These are phyloP conservation scores for Xerus inauris DNA, from an alignment of 2,113 vertebrate genomes.

Conservation along the genomic window DNA sequence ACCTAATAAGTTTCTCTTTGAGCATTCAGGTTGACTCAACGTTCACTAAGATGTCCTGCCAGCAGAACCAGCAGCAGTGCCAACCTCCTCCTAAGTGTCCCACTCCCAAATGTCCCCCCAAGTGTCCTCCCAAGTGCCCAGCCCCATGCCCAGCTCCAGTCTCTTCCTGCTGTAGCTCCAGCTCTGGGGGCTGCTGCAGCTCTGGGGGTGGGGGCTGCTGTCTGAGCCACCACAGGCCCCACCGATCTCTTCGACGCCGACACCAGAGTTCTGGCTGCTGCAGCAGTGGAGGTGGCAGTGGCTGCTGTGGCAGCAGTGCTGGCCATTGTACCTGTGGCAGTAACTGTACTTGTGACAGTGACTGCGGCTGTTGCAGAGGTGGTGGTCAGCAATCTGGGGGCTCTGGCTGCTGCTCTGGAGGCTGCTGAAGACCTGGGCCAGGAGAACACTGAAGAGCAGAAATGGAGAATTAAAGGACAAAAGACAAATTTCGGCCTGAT, in stretches of 20 bases:
- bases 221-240: neutral
- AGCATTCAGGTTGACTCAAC: neutral
- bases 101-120: neutral
- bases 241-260: rapidly evolving
- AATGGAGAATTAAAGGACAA: neutral
- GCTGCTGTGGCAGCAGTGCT: neutral
- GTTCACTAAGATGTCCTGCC: constrained; percentile 16
- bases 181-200: neutral
- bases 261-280: neutral
- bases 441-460: neutral
- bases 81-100: neutral
- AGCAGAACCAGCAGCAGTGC: constrained; percentile 34
- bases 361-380: neutral
- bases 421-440: neutral
- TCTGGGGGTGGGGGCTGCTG: neutral
- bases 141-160: neutral
- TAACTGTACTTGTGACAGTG: neutral
- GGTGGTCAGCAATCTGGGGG: neutral
- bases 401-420: neutral
- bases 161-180: neutral
- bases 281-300: neutral
- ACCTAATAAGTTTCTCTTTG: neutral
- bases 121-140: neutral
- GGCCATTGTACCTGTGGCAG: neutral
- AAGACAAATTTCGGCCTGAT: too few species aligned